Conservation (phyloP, 2,797 vertebrate species). For the Liparis tanakae region DNA sequence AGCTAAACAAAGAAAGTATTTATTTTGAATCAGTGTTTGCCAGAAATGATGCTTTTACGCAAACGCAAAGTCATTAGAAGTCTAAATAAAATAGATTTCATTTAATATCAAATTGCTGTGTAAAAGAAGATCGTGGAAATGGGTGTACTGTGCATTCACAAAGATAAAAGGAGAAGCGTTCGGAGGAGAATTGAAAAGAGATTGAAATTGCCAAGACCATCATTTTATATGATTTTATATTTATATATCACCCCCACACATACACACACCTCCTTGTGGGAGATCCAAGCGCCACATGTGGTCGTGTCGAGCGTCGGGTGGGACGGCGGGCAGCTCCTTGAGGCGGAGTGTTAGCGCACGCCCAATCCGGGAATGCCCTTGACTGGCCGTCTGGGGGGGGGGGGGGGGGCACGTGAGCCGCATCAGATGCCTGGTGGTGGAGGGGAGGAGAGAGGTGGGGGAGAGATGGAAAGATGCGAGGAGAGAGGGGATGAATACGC, state of each 20-base stretch:
- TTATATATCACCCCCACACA: conserved; percentile 64
- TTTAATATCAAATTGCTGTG: background rate
- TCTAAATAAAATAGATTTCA: conserved; percentile 3
- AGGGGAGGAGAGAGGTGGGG: conserved; percentile 18
- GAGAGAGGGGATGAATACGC: background rate
- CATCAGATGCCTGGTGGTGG: conserved; percentile 53
- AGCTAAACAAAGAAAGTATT: background rate
- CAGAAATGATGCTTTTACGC: background rate
- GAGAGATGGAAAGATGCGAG: conserved; percentile 1
- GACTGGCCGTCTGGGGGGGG: conserved; percentile 74
- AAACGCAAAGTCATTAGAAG: background rate
- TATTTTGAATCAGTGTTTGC: background rate
- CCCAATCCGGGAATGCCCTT: conserved; percentile 88
- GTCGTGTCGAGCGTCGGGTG: conserved; percentile 33
- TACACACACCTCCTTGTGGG: conserved; percentile 44
- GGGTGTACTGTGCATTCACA: background rate
- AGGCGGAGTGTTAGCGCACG: conserved; percentile 80
- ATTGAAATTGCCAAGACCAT: background rate
- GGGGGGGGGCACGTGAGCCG: conserved; percentile 74
- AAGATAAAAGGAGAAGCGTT: background rate
- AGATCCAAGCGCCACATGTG: conserved; percentile 64
- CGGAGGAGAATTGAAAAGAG: background rate
- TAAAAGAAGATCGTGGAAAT: too few relatives aligned
- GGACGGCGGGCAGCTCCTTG: conserved; percentile 55
- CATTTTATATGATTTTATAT: too few relatives aligned